A percentile compares a stretch with the other conserved stretches of the same genome.
Evolutionary conservation across 2,113 vertebrate genomes (phyloP).

Genomic region (Pangasianodon hypophthalmus): DNA sequence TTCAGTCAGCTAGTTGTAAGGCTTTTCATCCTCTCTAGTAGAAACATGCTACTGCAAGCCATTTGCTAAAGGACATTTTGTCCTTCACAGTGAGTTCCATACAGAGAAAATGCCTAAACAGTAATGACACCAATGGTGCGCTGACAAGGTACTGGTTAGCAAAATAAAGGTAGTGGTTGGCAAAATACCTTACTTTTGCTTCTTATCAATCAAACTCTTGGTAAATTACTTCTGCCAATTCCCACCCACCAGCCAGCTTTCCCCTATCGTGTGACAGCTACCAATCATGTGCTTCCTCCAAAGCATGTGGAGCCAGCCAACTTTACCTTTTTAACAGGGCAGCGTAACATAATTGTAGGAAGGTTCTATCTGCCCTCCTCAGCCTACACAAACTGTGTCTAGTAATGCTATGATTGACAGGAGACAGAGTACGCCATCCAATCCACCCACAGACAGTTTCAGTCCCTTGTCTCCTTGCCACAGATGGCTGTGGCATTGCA

Average conservation of each 20-base stretch:
- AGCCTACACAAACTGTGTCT: not conserved
- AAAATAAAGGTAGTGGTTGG: not conserved
- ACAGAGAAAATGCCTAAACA: not conserved
- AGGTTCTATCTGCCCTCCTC: not conserved
- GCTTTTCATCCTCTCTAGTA: not conserved
- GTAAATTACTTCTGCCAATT: not conserved
- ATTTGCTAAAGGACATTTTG: not conserved
- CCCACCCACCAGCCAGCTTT: not conserved
- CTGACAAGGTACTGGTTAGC: not conserved
- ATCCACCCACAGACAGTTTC: not conserved
- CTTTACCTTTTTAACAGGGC: too few species aligned
- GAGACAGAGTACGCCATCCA: not conserved
- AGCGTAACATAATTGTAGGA: not conserved
- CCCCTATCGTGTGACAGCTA: not conserved
- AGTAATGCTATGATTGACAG: not conserved
- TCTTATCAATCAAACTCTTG: too few species aligned
- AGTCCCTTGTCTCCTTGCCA: not conserved
- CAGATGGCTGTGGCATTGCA: not conserved
- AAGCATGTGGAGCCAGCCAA: not conserved
- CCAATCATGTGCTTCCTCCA: not conserved
- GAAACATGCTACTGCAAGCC: not conserved
- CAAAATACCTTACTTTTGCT: too few species aligned
- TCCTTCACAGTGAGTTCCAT: not conserved
- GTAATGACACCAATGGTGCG: not conserved
- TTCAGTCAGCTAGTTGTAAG: not conserved